Base-by-base conservation (phyloP, 2,888 invertebrate genomes). In the Achlya flavicornis region DNA sequence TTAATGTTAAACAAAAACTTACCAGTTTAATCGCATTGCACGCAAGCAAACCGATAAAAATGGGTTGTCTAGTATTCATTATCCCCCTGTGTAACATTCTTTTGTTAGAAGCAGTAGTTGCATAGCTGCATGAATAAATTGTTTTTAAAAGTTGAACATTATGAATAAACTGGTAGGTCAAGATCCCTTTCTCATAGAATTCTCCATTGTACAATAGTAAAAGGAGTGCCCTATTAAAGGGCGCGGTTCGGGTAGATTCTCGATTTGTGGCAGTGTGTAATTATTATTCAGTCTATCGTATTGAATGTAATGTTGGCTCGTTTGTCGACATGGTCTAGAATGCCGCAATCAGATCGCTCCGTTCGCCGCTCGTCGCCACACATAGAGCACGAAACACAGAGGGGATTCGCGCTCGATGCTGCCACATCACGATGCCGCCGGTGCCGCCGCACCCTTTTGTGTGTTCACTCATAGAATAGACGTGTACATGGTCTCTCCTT, bases 131-230 rank as follows among this genome's bases (percentile, higher is more conserved):
- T 92, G 92, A 92, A 93, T 92, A 92, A 92, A 92, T 92, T 91
- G 90, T 90, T 91, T 90, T 91, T 89, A 84, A 87, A 87, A 90
- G 84, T 87, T 79, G 88, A 88, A 88, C 84, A 82, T 86, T 88
- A 87, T 81, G 86, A 86, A 88, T 83, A 89, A 93, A 93, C 93
- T 93, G 93, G 93, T 93, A 93, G 92, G 90, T 93, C 93, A 91
- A 91, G 93, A 92, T 92, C 89, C 92, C 88, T 91, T 93, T 93
- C 93, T 93, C 92, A 93, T 93, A 93, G 92, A 93, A 85, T 82
- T 89, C 72, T 83, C 86, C 77, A 91, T 92, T 92, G 91, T 92
- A 83, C 83, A 76, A 87, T 92, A 91, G 92, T 90, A 88, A 91
- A 91, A 90, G 87, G 87, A 90, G 88, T 89, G 84, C 79, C 83